Base-by-base conservation (phyloP, 2,113 vertebrate genomes). In the Rhinolophus sinicus region DNA sequence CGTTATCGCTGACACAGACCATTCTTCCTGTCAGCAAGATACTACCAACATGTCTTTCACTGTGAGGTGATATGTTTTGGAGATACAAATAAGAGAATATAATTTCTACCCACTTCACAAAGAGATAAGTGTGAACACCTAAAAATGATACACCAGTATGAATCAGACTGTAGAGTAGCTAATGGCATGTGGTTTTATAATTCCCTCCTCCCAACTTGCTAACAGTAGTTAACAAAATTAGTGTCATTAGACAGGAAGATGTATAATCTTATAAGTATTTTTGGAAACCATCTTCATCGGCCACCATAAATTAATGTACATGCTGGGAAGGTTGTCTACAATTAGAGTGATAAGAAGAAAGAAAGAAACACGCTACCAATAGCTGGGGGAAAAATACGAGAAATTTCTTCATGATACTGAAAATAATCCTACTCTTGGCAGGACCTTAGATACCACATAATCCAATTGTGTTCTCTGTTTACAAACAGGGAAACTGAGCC, bases 61-160 rank as follows among this genome's bases (percentile, higher is more conserved):
- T 44, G 33, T 62, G 75, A 97, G 87, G 82, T 83, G 97, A 77
- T 73, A 95, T 67, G 91, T 93, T 76, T 86, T 81, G 73, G 30
- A 97, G 89, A 94, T 84, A 96, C 33, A 95, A 97, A 78, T 93
- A 93, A 95, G 80, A 97, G 58, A 95, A 96, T 96, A 86, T 93
- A 97, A 97, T 97, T 97, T 97, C 91, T 90, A 94, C 58, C 73
- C 94, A 97, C 97, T 98, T 97, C 67, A 97, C 64, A 83, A 80
- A 87, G 69, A 93, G 96, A 97, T 92, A 97, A 93, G 85, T 13
- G 24, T 16, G 21, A 52, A 96, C 93, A 93, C 85, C 88, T 93
- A 94, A 88, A 93, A 65, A 83, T 47, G 35, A 64, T 22, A 75
- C 40, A 67, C 33, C 33, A 83, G 2, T 40, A 38, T 52, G 35